Conservation (phyloP, 2,797 vertebrate species). For the Pangasius sanitwongsei region DNA sequence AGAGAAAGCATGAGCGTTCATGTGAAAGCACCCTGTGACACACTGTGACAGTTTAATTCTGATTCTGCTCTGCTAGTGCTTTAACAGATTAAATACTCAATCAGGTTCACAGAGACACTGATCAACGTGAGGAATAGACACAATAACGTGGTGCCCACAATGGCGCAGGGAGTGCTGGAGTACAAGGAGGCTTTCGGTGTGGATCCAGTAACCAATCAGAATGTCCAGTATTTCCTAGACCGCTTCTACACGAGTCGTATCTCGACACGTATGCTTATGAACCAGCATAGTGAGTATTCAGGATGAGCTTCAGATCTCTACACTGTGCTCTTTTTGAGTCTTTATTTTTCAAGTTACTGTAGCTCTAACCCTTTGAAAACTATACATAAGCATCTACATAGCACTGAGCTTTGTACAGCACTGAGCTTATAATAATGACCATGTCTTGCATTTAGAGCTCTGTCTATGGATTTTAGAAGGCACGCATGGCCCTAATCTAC, state of each 20-base stretch:
- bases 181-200: slow-evolving; percentile 91
- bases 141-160: slow-evolving; percentile 93
- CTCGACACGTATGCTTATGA: slow-evolving; percentile 98
- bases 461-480: not conserved
- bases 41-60: not conserved
- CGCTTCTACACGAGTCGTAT: slow-evolving; percentile 99
- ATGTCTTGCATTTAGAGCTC: not conserved
- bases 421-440: not conserved
- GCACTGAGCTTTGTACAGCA: not conserved
- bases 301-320: not conserved
- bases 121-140: slow-evolving; percentile 90
- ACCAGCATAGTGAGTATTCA: slow-evolving; percentile 93
- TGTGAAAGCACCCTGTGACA: not conserved
- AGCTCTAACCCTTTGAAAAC: not conserved
- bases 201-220: slow-evolving; percentile 94
- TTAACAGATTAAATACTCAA: slow-evolving; percentile 3
- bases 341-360: not conserved
- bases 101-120: slow-evolving; percentile 89
- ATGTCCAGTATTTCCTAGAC: slow-evolving; percentile 97
- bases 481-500: not conserved
- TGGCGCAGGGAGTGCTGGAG: slow-evolving; percentile 96
- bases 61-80: not conserved
- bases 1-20: not conserved
- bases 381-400: not conserved
- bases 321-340: not conserved